Base-by-base conservation (phyloP, 2,797 vertebrate species). In the Poecilia picta region DNA sequence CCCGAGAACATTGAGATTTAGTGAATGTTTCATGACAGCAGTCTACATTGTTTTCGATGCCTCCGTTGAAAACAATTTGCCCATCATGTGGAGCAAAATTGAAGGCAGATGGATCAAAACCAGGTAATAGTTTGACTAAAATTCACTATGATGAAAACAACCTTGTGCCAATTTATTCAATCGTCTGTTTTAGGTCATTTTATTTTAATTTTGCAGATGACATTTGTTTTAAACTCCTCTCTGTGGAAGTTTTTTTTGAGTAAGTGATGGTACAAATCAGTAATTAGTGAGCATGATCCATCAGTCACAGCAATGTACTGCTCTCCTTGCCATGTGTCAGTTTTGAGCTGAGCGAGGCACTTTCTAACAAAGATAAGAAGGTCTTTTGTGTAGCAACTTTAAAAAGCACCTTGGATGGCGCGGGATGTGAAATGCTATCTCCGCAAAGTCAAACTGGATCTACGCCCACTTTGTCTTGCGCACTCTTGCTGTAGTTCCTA, bases 271-370 rank as follows among this genome's bases (percentile, higher is more conserved):
- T 74, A 77, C 31, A 20, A 49, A 45, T 80, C 18, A 66, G 53
- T 75, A 77, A 80, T 74, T 74, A 18, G n/a, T 45, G 2, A 45
- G 84, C 85, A 83, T 62, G 77, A 85, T 89, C 90, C 81, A 86
- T 33, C 79, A 89, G 80, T 88, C 81, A 83, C 84, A 47, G 41
- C 83, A 83, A 20, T 49, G 71, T 49, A 75, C 47, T 87, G 76
- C 83, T 90, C 86, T 89, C 47, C 81, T 51, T 80, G 85, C 85
- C 33, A 33, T 85, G 74, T 93, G 93, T 93, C 91, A 87, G 70
- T 87, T 94, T 94, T 90, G 79, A 90, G 93, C 92, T 94, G 91
- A 95, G 90, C 80, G 83, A 89, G 75, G 88, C 90, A 90, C 83
- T 93, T 94, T 94, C 83, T 91, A 85, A 85, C 77, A 64, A 75